Percentiles rank a stretch among this genome's conserved stretches.
Evolutionary conservation across 1,140 invertebrate species (phyloP).

Genomic region (Ostrea edulis): DNA sequence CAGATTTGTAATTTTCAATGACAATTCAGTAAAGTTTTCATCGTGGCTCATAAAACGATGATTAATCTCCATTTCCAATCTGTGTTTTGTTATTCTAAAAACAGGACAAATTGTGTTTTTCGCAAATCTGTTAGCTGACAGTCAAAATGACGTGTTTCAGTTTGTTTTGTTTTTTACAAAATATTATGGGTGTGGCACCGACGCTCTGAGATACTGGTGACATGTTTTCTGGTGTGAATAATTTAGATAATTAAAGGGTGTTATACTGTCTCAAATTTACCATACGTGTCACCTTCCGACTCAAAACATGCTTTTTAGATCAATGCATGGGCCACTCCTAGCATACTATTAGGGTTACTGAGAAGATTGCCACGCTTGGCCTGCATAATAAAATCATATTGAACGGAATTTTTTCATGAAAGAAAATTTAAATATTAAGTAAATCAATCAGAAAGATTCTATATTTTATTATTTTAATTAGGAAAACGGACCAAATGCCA

Average conservation of each 20-base stretch:
- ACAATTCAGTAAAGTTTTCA: background rate
- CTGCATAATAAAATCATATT: too few relatives aligned
- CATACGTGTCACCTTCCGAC: background rate
- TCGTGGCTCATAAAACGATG: background rate
- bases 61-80: background rate
- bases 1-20: background rate
- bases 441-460: too few relatives aligned
- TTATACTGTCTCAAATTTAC: background rate
- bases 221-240: background rate
- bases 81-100: background rate
- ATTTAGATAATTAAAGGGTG: background rate
- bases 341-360: too few relatives aligned
- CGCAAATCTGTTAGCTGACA: background rate
- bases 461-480: too few relatives aligned
- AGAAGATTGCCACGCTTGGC: too few relatives aligned
- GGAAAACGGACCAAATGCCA: too few relatives aligned
- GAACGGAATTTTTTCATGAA: too few relatives aligned
- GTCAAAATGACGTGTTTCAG: background rate
- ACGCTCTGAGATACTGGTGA: background rate
- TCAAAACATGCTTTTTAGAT: too few relatives aligned
- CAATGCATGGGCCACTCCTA: too few relatives aligned
- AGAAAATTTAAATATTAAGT: too few relatives aligned
- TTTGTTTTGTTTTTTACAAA: background rate
- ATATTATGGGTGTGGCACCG: background rate
- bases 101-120: background rate